Evolutionary conservation across 2,113 vertebrate genomes (phyloP), one percentile per base, ranked within the genome.

Genomic region (Orthonyx spaldingii): DNA sequence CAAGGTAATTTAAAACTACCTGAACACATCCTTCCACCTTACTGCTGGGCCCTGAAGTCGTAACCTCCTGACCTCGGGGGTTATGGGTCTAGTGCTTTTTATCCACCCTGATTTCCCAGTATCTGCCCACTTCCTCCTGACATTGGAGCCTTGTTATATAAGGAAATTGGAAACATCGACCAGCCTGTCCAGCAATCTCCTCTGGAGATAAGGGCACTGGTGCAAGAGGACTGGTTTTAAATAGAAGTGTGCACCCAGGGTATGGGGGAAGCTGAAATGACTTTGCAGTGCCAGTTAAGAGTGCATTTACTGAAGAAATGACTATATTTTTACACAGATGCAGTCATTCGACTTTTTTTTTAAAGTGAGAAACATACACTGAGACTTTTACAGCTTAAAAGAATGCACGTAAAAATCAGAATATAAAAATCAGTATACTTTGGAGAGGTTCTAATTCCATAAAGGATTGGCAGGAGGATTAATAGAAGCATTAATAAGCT

Each of bases 101-200:
- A 98, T 98, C 98, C 97, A 76, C 96, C 95, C 96, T 97, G 97
- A 98, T 98, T 98, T 96, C 97, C 92, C 96, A 69, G 96, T 97
- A 97, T 97, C 97, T 97, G 94, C 94, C 97, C 96, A 49, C 97
- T 98, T 98, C 98, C 98, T 98, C 96, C 96, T 69, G 83, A 97
- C 98, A 98, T 96, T 94, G 96, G 96, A 96, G 95, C 96, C 97
- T 98, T 97, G 97, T 98, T 98, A 98, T 97, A 96, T 97, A 97
- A 98, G 98, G 98, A 99, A 99, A 99, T 99, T 98, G 98, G 98
- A 99, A 99, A 98, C 98, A 98, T 97, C 70, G 89, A 97, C 21
- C 33, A 17, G 88, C 79, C 75, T 33, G 93, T 56, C 71, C 90
- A 88, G 94, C 64, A 95, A 63, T 97, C 97, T 97, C 94, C 50